Conservation (phyloP, 1,140 invertebrate genomes). For the Drosophila biarmipes region DNA sequence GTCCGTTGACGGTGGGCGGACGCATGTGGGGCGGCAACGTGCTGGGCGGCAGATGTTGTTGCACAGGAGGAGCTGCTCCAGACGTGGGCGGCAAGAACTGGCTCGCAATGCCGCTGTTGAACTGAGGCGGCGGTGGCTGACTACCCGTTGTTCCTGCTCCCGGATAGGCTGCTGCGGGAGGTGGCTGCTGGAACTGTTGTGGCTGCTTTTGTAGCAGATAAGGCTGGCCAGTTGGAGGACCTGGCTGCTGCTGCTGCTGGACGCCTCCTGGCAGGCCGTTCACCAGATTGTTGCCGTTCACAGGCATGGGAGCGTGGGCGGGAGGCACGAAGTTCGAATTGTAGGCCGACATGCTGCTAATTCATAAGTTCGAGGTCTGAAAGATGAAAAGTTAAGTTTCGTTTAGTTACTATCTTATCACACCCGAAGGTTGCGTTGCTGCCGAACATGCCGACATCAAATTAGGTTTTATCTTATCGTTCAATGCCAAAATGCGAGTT, state of each 20-base stretch:
- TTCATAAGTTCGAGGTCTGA: conserved; percentile 72
- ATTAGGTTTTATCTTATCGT: conserved; percentile 35
- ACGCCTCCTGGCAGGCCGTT: conserved; percentile 58
- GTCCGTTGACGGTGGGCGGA: conserved; percentile 58
- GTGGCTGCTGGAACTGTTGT: conserved; percentile 42
- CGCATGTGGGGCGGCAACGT: conserved; percentile 65
- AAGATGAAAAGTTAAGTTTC: conserved; percentile 17
- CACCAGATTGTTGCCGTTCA: conserved; percentile 56
- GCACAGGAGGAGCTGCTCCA: conserved; percentile 10
- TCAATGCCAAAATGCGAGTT: conserved; percentile 29
- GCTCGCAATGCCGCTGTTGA: conserved; percentile 57
- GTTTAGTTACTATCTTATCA: conserved; percentile 43
- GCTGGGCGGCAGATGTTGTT: conserved; percentile 28
- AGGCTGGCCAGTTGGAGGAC: conserved; percentile 21
- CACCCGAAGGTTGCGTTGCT: conserved; percentile 20
- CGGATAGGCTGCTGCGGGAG: conserved; percentile 34
- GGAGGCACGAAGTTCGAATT: conserved; percentile 73
- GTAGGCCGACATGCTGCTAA: conserved; percentile 72
- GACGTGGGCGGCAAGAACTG: conserved; percentile 68
- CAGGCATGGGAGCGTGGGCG: conserved; percentile 29
- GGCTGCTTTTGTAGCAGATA: conserved; percentile 30
- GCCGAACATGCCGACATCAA: conserved; percentile 3
- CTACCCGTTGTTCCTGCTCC: conserved; percentile 4
- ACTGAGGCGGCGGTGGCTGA: conserved; percentile 33
- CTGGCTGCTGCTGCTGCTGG: conserved; percentile 10